Conservation (phyloP, 1,140 invertebrate species). For the Temnothorax longispinosus region DNA sequence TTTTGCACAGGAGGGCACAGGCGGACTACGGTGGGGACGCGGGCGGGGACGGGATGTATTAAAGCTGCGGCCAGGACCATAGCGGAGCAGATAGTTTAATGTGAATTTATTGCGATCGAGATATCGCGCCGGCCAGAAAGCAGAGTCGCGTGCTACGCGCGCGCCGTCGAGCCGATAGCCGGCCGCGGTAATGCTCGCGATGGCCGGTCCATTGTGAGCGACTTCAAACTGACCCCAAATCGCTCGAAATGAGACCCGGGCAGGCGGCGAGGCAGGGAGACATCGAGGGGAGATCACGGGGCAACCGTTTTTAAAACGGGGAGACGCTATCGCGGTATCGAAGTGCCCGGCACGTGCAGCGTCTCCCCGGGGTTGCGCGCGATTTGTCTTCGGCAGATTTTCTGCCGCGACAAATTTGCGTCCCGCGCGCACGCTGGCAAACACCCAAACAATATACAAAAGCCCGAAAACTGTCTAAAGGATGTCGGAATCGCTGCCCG, state of each 20-base stretch:
- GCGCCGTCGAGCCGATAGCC: slow-evolving; percentile 79
- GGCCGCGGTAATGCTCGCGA: slow-evolving; percentile 33
- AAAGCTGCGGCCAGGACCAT: slow-evolving; percentile 78
- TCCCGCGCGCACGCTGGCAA: neutral
- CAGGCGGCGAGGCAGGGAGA: slow-evolving; percentile 23
- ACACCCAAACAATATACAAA: neutral
- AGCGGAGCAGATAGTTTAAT: slow-evolving; percentile 84
- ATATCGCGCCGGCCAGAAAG: slow-evolving; percentile 81
- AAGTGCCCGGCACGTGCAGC: slow-evolving; percentile 57
- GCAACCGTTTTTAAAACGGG: slow-evolving; percentile 65
- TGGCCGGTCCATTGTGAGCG: slow-evolving; percentile 64
- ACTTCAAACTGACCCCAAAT: slow-evolving; percentile 62
- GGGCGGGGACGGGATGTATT: slow-evolving; percentile 72
- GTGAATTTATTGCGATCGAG: slow-evolving; percentile 85
- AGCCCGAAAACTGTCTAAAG: neutral
- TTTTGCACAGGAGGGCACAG: slow-evolving; percentile 3
- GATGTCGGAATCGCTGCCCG: neutral
- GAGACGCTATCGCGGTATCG: slow-evolving; percentile 60
- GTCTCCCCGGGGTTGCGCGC: slow-evolving; percentile 26
- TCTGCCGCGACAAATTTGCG: slow-evolving; percentile 53
- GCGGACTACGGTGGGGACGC: neutral
- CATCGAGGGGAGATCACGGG: slow-evolving; percentile 17
- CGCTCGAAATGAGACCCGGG: slow-evolving; percentile 8
- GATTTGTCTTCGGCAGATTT: slow-evolving; percentile 44
- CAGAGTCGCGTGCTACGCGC: slow-evolving; percentile 81